Base-by-base conservation (phyloP, 2,888 invertebrate genomes). In the Troilus luridus region DNA sequence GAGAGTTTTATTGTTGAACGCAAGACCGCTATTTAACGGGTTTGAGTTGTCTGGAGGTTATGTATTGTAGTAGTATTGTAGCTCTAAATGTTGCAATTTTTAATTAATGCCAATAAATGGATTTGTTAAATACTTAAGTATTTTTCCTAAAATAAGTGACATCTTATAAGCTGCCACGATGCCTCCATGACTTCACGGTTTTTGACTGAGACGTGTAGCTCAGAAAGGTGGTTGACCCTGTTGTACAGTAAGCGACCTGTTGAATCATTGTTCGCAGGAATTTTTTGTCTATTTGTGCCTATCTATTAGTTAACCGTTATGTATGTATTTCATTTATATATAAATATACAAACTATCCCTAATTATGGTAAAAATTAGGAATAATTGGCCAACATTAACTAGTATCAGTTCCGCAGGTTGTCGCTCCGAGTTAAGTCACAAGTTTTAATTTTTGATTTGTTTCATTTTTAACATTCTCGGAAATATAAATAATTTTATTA, bases 171-270 rank as follows among this genome's bases (percentile, higher is more conserved):
- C 17, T 77, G 41, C 8, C 17, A 77, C 14, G 9, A 17, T 17
- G 41, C 9, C 72, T 77, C 9, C 6, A 27, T 27, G 12, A 14
- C 24, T 72, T 77, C 24, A 17, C 17, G 72, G 41, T 27, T 41
- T 77, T 77, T 17, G 17, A 77, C 72, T n/a, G 41, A 21, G 72
- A 77, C 41, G 27, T 27, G 27, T 27, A 77, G 17, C 27, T 41
- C 27, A 17, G 27, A 72, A 77, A 77, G 72, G 72, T 77, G 72
- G 10, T 77, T 77, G 72, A 77, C 72, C 72, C 72, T 27, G 72
- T 8, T 77, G 27, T 77, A 77, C 9, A 24, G 72, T 77, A 41
- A 41, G 21, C 17, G 27, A 41, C 72, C 72, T 77, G 8, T 77
- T 77, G 17, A 8, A 17, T 17, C 17, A 77, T 77, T 77, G 72